Evolutionary conservation across 1,140 invertebrate genomes (phyloP), one percentile per base, ranked within the genome.

Genomic region (Hormaphis cornu): DNA sequence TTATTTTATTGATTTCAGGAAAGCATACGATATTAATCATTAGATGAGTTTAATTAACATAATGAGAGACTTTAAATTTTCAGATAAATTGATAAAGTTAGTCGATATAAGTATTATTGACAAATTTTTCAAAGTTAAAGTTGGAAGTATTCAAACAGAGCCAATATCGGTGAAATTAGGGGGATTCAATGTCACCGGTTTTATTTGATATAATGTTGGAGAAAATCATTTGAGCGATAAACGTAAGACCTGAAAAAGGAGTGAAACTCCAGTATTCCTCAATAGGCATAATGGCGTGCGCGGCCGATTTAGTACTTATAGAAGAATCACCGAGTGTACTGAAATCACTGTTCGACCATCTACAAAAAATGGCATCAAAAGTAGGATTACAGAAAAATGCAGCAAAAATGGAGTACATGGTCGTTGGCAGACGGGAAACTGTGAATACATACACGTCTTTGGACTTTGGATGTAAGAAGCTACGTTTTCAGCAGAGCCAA

Each of bases 131-230:
- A 52, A 52, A 52, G 22, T 52, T 7, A 28, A 52, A 52, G 48
- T 52, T 4, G 48, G 24, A 52, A 24, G 7, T 10, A 26, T 1
- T 52, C 20, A 28, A 52, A 52, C 10, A 5, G 24, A 52, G 2
- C 48, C 22, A 52, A 28, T 52, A 46, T 26, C 22, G 35, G 35
- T 61, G 12, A 44, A 70, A 7, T 24, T 56, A 70, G 35, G 54
- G 54, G 24, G 56, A 70, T 28, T 40, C 20, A 4, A 35, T 70
- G 20, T 70, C 42, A 26, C 54, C 54, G 7, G 9, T 70, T 16
- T 35, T 70, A 56, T 70, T 70, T 44, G 58, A 70, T 24, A 42
- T 66, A 35, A 24, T 61, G n/a, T 26, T 71, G 28, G 53, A 58
- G 40, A 69, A 71, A 52, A 24, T 69, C n/a, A 69, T 69, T 48